A percentile compares a stretch with the other conserved stretches of the same genome.
Conservation (phyloP, 2,113 vertebrate genomes). For the Fulica atra region DNA sequence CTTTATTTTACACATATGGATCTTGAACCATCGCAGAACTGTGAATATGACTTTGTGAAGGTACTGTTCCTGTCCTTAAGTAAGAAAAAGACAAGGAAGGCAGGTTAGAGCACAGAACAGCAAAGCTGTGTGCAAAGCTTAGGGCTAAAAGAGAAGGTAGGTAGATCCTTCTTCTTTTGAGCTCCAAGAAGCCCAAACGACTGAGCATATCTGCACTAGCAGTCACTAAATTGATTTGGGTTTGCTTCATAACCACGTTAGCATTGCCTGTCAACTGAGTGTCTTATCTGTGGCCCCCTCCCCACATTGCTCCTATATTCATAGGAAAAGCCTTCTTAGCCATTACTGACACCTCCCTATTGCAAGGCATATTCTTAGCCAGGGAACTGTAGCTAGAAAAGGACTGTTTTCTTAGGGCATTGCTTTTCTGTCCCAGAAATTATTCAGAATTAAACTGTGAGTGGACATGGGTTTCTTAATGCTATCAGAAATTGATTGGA, state of each 20-base stretch:
- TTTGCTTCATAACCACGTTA: neutral
- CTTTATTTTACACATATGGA: conserved; percentile 89
- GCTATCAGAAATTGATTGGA: neutral
- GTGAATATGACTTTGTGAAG: conserved; percentile 87
- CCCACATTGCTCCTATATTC: neutral
- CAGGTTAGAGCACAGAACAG: neutral
- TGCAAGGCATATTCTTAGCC: neutral
- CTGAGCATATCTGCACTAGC: neutral
- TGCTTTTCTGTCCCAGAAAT: neutral
- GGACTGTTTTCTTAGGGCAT: neutral
- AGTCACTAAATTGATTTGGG: neutral
- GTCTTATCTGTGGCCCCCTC: neutral
- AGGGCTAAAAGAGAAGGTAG: neutral
- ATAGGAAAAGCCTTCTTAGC: neutral
- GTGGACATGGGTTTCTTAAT: neutral
- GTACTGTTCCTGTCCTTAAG: conserved; percentile 30
- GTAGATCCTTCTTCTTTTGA: neutral
- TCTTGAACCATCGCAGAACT: conserved; percentile 85
- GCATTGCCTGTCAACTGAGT: neutral
- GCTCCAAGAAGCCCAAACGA: neutral
- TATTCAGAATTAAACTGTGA: neutral
- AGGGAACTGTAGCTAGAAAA: neutral
- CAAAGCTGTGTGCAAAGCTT: neutral
- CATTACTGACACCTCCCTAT: neutral
- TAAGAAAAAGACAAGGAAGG: neutral